These are phyloP conservation scores for Vespertilio murinus DNA, from an alignment of 2,797 vertebrate genomes.

Conservation along the genomic window DNA sequence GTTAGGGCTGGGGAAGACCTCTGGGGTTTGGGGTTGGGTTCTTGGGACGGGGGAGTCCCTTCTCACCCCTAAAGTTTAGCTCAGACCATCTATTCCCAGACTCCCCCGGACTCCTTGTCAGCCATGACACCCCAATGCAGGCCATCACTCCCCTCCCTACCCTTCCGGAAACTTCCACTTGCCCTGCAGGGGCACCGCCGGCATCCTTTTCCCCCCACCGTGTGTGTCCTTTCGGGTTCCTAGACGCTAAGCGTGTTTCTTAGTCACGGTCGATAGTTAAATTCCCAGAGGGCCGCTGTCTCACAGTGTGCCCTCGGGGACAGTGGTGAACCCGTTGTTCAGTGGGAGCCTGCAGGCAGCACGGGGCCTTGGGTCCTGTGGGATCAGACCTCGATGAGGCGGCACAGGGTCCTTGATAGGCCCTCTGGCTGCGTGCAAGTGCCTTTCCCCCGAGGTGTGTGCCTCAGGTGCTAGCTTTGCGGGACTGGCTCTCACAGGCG, in stretches of 20 bases:
- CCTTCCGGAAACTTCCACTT: not conserved
- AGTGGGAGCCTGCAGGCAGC: rapidly evolving
- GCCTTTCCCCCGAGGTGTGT: not conserved
- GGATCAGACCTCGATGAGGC: not conserved
- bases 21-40: rapidly evolving
- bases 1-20: not conserved
- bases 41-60: rapidly evolving
- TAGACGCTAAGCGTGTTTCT: not conserved
- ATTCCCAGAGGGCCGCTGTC: rapidly evolving
- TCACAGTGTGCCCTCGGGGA: not conserved
- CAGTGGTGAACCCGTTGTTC: not conserved
- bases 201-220: rapidly evolving
- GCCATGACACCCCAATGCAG: rapidly evolving
- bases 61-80: not conserved
- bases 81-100: too few species aligned
- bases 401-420: rapidly evolving
- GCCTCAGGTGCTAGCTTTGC: not conserved
- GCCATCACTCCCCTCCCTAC: rapidly evolving
- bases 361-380: not conserved
- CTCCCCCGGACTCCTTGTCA: not conserved
- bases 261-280: rapidly evolving
- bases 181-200: rapidly evolving
- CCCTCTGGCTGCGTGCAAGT: rapidly evolving
- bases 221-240: not conserved
- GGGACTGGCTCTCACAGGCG: not conserved